Evolutionary conservation across 2,113 vertebrate genomes (phyloP), one percentile per base, ranked within the genome.

Genomic region (Silurus meridionalis): DNA sequence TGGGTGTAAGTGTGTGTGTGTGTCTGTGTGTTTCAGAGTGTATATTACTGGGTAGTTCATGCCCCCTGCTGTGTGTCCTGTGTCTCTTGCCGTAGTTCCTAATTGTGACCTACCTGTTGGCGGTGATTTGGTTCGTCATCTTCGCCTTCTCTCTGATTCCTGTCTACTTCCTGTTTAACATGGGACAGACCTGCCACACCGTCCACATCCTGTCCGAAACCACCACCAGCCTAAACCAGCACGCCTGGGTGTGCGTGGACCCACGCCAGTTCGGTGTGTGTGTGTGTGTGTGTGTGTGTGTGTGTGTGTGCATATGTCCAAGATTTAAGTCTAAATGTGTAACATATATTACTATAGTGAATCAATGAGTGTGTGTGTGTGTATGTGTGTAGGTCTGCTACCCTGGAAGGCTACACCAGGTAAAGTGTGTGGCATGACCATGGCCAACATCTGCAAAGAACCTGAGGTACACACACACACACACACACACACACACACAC

Each of bases 151-250:
- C 95, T 0, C 96, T 97, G 0, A 95, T 99, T 88, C 98, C 98
- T 0, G 97, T 99, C 91, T 98, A 96, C 94, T 97, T 99, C 95
- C 95, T 98, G 92, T 98, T 97, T 95, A 99, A 97, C 93, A 98
- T 97, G 90, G 97, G 96, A 93, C 96, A 96, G 85, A 97, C 98
- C 72, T 99, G 98, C 92, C 97, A 99, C 91, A 97, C 94, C 89
- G 96, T 99, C 90, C 97, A 95, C 91, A 92, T 95, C 90, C 96
- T 97, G 91, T 94, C 96, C 75, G 98, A 99, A 93, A 97, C 96
- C n/a, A 95, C 97, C 0, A 94, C 97, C 91, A 96, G 96, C 92
- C 92, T 95, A 82, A 95, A 91, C 92, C 94, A 95, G 91, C 96
- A 95, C 9, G 83, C 85, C 82, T 95, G 95, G 93, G 94, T 99